Evolutionary conservation across 2,113 vertebrate genomes (phyloP).

Genomic region (Xiphophorus hellerii): DNA sequence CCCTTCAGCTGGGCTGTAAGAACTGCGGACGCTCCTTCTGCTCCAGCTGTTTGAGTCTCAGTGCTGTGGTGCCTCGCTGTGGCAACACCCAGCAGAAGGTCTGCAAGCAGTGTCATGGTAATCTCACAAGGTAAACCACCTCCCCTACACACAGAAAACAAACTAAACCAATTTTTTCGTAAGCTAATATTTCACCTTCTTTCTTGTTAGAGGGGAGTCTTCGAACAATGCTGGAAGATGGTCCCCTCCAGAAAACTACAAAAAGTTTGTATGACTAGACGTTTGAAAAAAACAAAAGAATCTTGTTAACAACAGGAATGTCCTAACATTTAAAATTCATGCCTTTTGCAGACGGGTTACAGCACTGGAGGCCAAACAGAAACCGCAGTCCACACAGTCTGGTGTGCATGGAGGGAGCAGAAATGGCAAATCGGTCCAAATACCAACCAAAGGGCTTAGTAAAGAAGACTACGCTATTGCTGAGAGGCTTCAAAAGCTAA

Average conservation of each 20-base stretch:
- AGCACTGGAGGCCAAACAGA: conserved; percentile 87
- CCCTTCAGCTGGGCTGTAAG: conserved; percentile 89
- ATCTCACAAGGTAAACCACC: conserved; percentile 86
- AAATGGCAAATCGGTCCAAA: conserved; percentile 38
- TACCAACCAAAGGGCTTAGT: conserved; percentile 75
- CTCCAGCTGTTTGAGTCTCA: conserved; percentile 87
- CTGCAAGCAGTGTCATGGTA: conserved; percentile 89
- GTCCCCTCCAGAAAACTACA: conserved; percentile 77
- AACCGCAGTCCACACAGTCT: conserved; percentile 70
- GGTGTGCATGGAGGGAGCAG: conserved; percentile 49
- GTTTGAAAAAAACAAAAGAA: background rate
- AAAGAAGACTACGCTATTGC: conserved; percentile 89
- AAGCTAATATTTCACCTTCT: background rate
- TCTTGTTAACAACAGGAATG: background rate
- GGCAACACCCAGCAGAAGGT: conserved; percentile 90
- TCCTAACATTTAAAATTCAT: conserved; percentile 14
- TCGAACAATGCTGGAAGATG: conserved; percentile 56
- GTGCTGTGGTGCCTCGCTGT: conserved; percentile 82
- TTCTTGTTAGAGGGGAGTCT: conserved; percentile 78
- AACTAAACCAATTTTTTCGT: fast-evolving
- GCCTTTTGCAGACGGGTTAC: conserved; percentile 85
- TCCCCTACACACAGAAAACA: background rate
- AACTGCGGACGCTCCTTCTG: conserved; percentile 91
- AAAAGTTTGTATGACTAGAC: conserved; percentile 53
- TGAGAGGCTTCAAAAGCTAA: conserved; percentile 90